A percentile compares a stretch with the other conserved stretches of the same genome.
Evolutionary conservation across 1,140 invertebrate species (phyloP).

Genomic region (Galendromus occidentalis): DNA sequence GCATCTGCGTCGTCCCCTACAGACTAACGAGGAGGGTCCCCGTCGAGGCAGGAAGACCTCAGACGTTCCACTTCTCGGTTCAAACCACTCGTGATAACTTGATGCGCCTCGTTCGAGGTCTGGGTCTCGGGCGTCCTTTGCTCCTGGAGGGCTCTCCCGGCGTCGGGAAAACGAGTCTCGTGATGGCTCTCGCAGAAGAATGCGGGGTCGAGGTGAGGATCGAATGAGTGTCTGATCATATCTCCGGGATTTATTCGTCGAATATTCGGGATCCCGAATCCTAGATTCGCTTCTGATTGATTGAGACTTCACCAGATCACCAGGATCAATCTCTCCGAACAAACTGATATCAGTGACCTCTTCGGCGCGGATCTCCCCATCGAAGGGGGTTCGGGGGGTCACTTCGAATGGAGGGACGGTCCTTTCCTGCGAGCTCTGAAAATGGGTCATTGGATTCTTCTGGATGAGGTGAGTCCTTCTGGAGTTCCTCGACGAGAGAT

Average conservation of each 20-base stretch:
- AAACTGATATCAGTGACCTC: conserved; percentile 91
- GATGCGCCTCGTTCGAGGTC: conserved; percentile 56
- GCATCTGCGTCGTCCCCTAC: too few relatives aligned
- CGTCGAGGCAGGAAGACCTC: too few relatives aligned
- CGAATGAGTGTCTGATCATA: too few relatives aligned
- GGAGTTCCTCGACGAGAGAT: too few relatives aligned
- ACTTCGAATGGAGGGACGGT: conserved; percentile 89
- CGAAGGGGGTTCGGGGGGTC: conserved; percentile 57
- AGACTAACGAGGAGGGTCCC: too few relatives aligned
- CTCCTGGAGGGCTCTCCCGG: conserved; percentile 92
- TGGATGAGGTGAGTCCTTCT: conserved; percentile 57
- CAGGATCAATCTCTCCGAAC: conserved; percentile 91
- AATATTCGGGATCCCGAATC: too few relatives aligned
- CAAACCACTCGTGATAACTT: conserved; percentile 65
- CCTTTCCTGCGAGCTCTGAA: conserved; percentile 79
- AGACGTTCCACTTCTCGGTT: conserved; percentile 42
- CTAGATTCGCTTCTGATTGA: not conserved
- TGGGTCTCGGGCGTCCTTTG: conserved; percentile 71
- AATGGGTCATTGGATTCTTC: conserved; percentile 77
- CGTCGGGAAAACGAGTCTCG: conserved; percentile 88
- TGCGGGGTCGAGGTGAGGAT: conserved; percentile 41
- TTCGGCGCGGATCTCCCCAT: conserved; percentile 94
- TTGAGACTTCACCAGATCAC: conserved; percentile 34
- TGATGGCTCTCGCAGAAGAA: conserved; percentile 68
- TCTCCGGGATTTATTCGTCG: too few relatives aligned